Conservation (phyloP, 1,140 invertebrate genomes). For the Drosophila melanica region DNA sequence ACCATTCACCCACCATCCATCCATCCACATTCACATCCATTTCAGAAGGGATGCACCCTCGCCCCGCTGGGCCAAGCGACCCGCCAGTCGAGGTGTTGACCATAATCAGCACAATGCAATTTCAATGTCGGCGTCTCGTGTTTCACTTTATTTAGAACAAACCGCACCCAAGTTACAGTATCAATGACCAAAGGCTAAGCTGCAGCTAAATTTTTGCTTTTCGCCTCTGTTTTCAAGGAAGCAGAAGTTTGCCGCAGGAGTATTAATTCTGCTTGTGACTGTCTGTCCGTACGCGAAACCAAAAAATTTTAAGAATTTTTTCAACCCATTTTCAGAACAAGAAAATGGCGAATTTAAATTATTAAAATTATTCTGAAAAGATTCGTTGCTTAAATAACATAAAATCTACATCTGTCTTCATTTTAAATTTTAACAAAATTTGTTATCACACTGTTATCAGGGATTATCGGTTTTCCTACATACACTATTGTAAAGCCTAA, state of each 20-base stretch:
- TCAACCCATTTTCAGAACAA: too few species aligned
- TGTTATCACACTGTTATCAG: too few species aligned
- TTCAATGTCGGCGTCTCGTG: conserved; percentile 77
- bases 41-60: conserved; percentile 1
- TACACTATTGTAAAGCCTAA: too few species aligned
- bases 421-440: too few species aligned
- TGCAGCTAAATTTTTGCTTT: conserved; percentile 4
- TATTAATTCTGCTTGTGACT: background rate
- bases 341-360: too few species aligned
- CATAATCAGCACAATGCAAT: conserved; percentile 80
- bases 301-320: too few species aligned
- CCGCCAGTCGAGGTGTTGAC: conserved; percentile 53
- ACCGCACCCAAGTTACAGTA: conserved; percentile 1
- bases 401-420: too few species aligned
- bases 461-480: too few species aligned
- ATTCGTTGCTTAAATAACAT: too few species aligned
- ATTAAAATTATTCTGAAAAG: too few species aligned
- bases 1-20: too few species aligned
- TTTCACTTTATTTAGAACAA: conserved; percentile 47
- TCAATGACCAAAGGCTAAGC: conserved; percentile 24
- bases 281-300: too few species aligned
- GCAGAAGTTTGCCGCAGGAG: background rate
- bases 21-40: conserved; percentile 26
- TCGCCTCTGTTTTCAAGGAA: background rate
- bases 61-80: conserved; percentile 1